Evolutionary conservation across 2,113 vertebrate species (phyloP).

Genomic region (Dolichallabes microphthalmus): DNA sequence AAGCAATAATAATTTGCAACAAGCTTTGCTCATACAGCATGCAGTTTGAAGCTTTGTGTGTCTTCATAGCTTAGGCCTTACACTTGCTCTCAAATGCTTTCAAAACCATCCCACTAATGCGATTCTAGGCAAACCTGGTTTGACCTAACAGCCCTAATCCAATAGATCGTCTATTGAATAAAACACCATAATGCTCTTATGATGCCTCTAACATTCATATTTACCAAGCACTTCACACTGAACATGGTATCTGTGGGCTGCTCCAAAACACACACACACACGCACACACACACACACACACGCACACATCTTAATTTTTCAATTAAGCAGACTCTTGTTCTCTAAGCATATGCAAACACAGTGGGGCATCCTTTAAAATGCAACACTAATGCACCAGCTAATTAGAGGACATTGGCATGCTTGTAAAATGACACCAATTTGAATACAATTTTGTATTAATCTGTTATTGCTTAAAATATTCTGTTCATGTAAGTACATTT

Average conservation of each 20-base stretch:
- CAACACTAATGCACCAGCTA: conserved; percentile 74
- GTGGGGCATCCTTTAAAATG: conserved; percentile 75
- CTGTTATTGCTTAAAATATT: conserved; percentile 48
- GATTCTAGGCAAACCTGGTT: conserved; percentile 29
- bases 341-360: conserved; percentile 80
- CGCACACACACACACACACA: conserved; percentile 66
- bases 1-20: background rate
- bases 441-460: conserved; percentile 64
- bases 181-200: conserved; percentile 44
- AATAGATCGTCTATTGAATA: conserved; percentile 42
- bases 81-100: conserved; percentile 36
- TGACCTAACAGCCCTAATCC: conserved; percentile 44
- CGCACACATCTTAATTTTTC: conserved; percentile 77
- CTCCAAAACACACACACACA: conserved; percentile 71
- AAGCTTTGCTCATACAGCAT: background rate
- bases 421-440: conserved; percentile 67
- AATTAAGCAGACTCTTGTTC: conserved; percentile 76
- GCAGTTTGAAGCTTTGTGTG: conserved; percentile 11
- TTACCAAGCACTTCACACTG: conserved; percentile 56
- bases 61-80: background rate
- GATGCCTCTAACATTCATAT: conserved; percentile 58
- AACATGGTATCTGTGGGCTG: conserved; percentile 59
- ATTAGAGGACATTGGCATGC: conserved; percentile 75
- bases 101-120: conserved; percentile 35
- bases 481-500: background rate